Evolutionary conservation across 1,140 invertebrate species (phyloP).

Genomic region (Octopus sinensis): DNA sequence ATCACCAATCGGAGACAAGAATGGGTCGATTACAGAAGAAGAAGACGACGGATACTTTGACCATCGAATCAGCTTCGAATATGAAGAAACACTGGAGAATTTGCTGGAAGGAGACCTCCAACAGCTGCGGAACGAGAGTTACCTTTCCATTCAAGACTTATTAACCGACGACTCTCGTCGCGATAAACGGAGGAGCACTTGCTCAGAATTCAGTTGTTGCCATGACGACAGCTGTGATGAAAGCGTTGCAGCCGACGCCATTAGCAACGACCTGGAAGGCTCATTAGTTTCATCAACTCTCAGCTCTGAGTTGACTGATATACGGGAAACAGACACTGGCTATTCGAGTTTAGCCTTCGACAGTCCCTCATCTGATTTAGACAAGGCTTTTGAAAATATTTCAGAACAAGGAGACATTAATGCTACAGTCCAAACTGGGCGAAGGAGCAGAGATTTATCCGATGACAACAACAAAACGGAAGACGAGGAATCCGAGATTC

Average conservation of each 20-base stretch:
- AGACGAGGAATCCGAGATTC: background rate
- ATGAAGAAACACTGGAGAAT: constrained; percentile 33
- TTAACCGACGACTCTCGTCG: constrained; percentile 21
- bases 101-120: constrained; percentile 24
- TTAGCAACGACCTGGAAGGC: constrained; percentile 1
- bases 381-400: constrained; percentile 22
- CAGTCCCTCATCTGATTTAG: constrained; percentile 19
- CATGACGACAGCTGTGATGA: constrained; percentile 24
- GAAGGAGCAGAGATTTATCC: background rate
- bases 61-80: constrained; percentile 34
- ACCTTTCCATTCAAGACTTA: constrained; percentile 29
- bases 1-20: constrained; percentile 28
- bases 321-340: constrained; percentile 40
- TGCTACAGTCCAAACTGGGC: background rate
- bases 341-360: constrained; percentile 39
- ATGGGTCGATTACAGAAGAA: constrained; percentile 23
- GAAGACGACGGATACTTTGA: constrained; percentile 27
- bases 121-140: constrained; percentile 2
- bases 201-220: constrained; percentile 9
- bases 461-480: background rate
- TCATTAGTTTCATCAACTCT: constrained; percentile 15
- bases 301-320: constrained; percentile 21
- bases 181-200: constrained; percentile 15
- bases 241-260: constrained; percentile 1
- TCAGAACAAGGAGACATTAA: background rate